Evolutionary conservation across 2,888 invertebrate genomes (phyloP).

Genomic region (Griposia aprilina): DNA sequence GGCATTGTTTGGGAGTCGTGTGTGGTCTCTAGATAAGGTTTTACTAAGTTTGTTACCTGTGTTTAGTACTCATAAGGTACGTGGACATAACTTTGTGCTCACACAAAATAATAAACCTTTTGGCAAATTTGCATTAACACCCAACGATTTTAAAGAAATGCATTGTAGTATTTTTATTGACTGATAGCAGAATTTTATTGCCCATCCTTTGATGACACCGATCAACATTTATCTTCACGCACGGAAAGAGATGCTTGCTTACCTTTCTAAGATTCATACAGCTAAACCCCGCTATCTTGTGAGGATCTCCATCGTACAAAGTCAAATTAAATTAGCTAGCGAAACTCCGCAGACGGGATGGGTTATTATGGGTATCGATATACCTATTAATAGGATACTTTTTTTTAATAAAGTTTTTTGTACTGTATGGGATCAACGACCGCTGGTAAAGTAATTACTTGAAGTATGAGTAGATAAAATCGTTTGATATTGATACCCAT

Average conservation of each 20-base stretch:
- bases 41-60: neutral
- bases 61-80: neutral
- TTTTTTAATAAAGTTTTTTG: too few relatives aligned
- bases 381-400: too few relatives aligned
- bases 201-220: neutral
- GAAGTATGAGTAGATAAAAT: too few relatives aligned
- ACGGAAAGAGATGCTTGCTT: neutral
- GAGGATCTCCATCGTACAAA: neutral
- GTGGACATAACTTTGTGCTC: neutral
- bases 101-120: neutral
- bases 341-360: too few relatives aligned
- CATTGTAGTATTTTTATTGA: neutral
- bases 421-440: too few relatives aligned
- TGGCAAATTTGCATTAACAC: neutral
- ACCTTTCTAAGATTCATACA: neutral
- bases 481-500: too few relatives aligned
- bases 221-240: neutral
- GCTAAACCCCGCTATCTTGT: neutral
- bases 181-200: too few relatives aligned
- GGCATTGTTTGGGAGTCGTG: constrained; percentile 35
- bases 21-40: constrained; percentile 36
- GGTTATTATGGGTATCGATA: too few relatives aligned
- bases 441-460: too few relatives aligned
- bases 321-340: too few relatives aligned
- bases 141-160: neutral